Percentiles rank a stretch among this genome's conserved stretches.
These are phyloP conservation scores for Idaea aversata DNA, from an alignment of 2,888 invertebrate genomes.

Conservation along the genomic window DNA sequence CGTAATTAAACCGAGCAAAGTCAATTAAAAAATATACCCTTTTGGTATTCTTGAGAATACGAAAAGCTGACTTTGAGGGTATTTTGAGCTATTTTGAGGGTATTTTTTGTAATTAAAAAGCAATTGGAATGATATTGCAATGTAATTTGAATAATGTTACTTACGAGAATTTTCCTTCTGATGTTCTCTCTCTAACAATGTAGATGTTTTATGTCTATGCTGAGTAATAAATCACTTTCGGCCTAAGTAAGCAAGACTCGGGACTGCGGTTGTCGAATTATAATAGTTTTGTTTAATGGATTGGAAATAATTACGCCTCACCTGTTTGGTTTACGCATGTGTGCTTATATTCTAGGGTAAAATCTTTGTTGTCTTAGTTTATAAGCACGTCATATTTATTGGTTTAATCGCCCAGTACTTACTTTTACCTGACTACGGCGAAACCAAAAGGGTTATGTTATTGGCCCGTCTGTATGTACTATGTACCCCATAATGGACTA, in stretches of 20 bases:
- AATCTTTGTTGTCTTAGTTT: not conserved
- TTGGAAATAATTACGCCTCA: conserved; percentile 1
- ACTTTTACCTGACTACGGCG: not conserved
- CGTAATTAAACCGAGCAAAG: too few species aligned
- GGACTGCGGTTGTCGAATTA: conserved; percentile 3
- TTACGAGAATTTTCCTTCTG: too few species aligned
- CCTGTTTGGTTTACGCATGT: conserved; percentile 1
- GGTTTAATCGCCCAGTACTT: not conserved
- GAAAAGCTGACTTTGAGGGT: too few species aligned
- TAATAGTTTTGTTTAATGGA: not conserved
- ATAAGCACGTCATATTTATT: not conserved
- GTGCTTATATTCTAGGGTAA: not conserved
- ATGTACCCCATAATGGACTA: too few species aligned
- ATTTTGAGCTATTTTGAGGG: too few species aligned
- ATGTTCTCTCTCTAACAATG: not conserved
- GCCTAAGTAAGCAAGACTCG: conserved; percentile 31
- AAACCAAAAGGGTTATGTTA: too few species aligned
- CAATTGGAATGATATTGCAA: too few species aligned
- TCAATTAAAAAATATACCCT: too few species aligned
- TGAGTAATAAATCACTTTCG: conserved; percentile 17
- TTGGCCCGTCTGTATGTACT: too few species aligned
- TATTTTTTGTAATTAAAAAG: too few species aligned
- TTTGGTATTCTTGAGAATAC: too few species aligned
- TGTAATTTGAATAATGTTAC: too few species aligned
- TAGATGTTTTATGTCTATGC: conserved; percentile 33